Percentiles rank a stretch among this genome's conserved stretches.
These are phyloP conservation scores for Heliconius eleuchia DNA, from an alignment of 1,140 invertebrate species.

Conservation along the genomic window DNA sequence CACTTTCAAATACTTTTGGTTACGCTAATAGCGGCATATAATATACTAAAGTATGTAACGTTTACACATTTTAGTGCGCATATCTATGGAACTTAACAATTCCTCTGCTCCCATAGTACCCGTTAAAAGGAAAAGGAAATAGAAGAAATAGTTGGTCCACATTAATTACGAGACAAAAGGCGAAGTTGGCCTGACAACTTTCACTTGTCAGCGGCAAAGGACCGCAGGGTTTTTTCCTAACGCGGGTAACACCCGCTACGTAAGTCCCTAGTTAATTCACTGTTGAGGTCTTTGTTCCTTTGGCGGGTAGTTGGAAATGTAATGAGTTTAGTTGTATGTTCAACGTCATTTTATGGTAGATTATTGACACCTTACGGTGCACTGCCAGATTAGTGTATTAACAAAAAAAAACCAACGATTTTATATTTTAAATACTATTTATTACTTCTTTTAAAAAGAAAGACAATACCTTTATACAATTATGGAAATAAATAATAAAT, in stretches of 20 bases:
- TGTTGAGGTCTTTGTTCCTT: conserved; percentile 28
- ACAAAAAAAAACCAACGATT: too few species aligned
- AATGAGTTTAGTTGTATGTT: conserved; percentile 10
- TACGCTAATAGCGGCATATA: conserved; percentile 29
- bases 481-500: too few species aligned
- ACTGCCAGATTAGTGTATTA: too few species aligned
- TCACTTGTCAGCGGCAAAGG: conserved; percentile 30
- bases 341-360: too few species aligned
- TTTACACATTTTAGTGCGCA: conserved; percentile 23
- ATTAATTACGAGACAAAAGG: conserved; percentile 35
- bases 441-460: too few species aligned
- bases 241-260: conserved; percentile 26
- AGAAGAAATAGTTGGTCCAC: conserved; percentile 27
- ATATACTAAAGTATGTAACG: conserved; percentile 10
- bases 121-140: conserved; percentile 28
- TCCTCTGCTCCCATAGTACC: not conserved
- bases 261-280: conserved; percentile 31
- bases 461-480: too few species aligned
- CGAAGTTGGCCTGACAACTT: conserved; percentile 34
- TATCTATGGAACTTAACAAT: conserved; percentile 19
- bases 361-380: too few species aligned
- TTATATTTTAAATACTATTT: too few species aligned
- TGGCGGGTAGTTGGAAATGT: not conserved
- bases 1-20: conserved; percentile 32
- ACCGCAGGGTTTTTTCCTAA: conserved; percentile 35